Percentiles rank a stretch among this genome's conserved stretches.
Evolutionary conservation across 1,140 invertebrate species (phyloP).

Genomic region (Maconellicoccus hirsutus): DNA sequence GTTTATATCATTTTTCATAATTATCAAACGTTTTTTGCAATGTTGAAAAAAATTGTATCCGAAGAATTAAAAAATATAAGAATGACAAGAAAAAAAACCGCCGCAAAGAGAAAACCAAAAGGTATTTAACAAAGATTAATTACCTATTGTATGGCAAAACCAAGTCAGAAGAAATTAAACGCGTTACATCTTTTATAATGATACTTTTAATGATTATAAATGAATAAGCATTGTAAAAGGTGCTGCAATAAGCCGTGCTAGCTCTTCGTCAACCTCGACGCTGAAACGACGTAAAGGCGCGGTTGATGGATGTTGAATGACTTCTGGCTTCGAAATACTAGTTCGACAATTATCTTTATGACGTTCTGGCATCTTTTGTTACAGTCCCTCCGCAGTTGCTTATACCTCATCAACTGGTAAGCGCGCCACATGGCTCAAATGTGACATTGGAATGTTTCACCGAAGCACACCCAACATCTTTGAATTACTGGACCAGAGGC

Average conservation of each 20-base stretch:
- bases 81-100: background rate
- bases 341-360: background rate
- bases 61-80: conserved; percentile 15
- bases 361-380: conserved; percentile 32
- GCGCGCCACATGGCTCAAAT: conserved; percentile 61
- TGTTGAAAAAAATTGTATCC: background rate
- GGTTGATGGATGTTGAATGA: conserved; percentile 5
- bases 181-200: conserved; percentile 19
- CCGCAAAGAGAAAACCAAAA: background rate
- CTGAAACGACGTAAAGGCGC: too few species aligned
- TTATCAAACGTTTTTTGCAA: background rate
- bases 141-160: conserved; percentile 11
- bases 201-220: conserved; percentile 22
- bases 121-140: conserved; percentile 22
- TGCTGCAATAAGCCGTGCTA: background rate
- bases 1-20: conserved; percentile 20
- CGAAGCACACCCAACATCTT: conserved; percentile 77
- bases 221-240: conserved; percentile 20
- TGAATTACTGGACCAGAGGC: conserved; percentile 83
- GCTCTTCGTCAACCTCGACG: background rate
- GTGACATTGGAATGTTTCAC: conserved; percentile 79
- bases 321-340: background rate
- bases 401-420: conserved; percentile 82
- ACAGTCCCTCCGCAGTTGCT: conserved; percentile 78
- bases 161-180: conserved; percentile 15